phyloP scores from a whole-genome alignment of 1,140 invertebrate genomes.

The Sipha flava region DNA sequence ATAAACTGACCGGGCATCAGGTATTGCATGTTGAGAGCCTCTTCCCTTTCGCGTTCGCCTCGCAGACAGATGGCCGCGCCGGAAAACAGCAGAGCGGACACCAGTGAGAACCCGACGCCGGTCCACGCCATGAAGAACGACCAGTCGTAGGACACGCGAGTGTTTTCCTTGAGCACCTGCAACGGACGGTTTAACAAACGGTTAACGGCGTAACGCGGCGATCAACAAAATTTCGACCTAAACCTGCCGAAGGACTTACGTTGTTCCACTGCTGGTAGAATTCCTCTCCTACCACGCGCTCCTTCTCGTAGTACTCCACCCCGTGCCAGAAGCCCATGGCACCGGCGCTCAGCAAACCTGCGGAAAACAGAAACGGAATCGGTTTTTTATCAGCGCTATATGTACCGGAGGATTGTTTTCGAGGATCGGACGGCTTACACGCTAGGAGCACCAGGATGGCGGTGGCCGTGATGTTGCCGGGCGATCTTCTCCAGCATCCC shows the following conservation, averaged over 20 bases:
- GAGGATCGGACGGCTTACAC: conserved; percentile 63
- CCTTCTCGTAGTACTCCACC: conserved; percentile 89
- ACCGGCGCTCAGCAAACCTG: conserved; percentile 78
- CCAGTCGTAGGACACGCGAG: conserved; percentile 84
- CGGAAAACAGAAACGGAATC: too few relatives aligned
- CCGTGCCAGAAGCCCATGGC: conserved; percentile 93
- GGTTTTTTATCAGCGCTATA: too few relatives aligned
- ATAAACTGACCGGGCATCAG: conserved; percentile 80
- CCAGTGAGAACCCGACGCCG: conserved; percentile 76
- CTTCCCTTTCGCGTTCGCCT: conserved; percentile 82
- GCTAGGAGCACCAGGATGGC: conserved; percentile 83
- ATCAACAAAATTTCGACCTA: too few relatives aligned
- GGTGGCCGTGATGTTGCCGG: conserved; percentile 85
- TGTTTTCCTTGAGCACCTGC: conserved; percentile 77
- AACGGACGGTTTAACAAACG: background rate
- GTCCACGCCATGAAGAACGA: conserved; percentile 93
- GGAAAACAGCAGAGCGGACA: conserved; percentile 83
- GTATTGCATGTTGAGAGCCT: conserved; percentile 94
- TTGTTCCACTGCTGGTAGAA: conserved; percentile 86
- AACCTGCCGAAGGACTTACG: too few relatives aligned
- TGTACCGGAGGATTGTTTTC: too few relatives aligned
- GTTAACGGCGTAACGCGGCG: too few relatives aligned
- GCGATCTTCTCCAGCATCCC: conserved; percentile 85
- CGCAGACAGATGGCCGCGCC: conserved; percentile 85
- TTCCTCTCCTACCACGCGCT: conserved; percentile 81